Base-by-base conservation (phyloP, 2,888 invertebrate genomes). In the Ephialtes manifestator region DNA sequence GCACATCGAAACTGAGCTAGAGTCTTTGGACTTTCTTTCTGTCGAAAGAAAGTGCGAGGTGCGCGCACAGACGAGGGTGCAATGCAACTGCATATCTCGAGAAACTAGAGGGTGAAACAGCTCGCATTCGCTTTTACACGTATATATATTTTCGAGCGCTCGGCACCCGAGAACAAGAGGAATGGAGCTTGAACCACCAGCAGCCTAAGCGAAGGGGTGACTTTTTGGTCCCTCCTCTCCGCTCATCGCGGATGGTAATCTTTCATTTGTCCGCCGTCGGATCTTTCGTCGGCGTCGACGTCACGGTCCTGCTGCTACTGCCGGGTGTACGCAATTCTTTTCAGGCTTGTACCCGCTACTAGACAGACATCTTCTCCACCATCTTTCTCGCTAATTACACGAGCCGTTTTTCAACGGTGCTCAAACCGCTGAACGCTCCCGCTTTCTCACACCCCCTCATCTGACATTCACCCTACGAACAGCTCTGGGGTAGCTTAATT, bases 381-480 rank as follows among this genome's bases (percentile, higher is more conserved):
- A 89, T 90, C 89, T 89, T 90, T 88, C 90, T 88, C 87, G 89
- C 91, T 92, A 92, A 92, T 92, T 92, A 92, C 89, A 89, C 89
- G 87, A 89, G 85, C 88, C 88, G 87, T 88, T 90, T 91, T 89
- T 88, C 88, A 86, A 81, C 87, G 80, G 68, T 87, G 53, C 86
- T 87, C 85, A 75, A 86, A 87, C 83, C 86, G 70, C 84, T 84
- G 83, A 84, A 84, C 79, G 75, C 28, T 77, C 48, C n/a, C 71
- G 13, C 53, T 72, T 18, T 43, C 70, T 39, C 48, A 39, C 39
- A 39, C 74, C 15, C 31, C 46, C 43, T 35, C 20, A 13, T 35
- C 20, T 53, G 35, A 11, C 53, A 18, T 24, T 35, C 53, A 35
- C 53, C 53, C 53, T 31, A 15, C 53, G 20, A 39, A 35, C 71